Evolutionary conservation across 2,113 vertebrate species (phyloP), one percentile per base, ranked within the genome.

Genomic region (Percina caprodes): DNA sequence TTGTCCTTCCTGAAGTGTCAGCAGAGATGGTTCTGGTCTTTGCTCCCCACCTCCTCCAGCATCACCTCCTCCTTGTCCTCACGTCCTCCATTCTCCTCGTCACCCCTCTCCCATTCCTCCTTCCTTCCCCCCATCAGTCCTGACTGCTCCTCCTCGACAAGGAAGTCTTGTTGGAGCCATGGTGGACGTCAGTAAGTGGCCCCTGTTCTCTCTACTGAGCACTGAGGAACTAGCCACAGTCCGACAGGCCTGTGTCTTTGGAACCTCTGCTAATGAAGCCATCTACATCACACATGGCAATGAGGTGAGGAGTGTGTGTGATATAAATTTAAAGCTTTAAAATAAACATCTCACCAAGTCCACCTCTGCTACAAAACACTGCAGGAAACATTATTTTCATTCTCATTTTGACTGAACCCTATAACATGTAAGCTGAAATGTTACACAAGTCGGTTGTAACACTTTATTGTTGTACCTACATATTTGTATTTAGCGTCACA

Each of bases 111-210:
- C 42, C 6, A 7, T 71, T 11, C 65, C 51, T 26, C 75, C 80
- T 7, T 51, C 72, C 55, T 75, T 77, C 70, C 59, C 74, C 13
- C 51, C 0, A 1, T 59, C 78, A 26, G 45, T 39, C 26, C 70
- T 90, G 51, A 85, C 69, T 73, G 46, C 75, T 42, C 67, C 83
- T 39, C 77, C 68, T 6, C 61, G 24, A 19, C 55, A 24, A 4
- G 59, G 15, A 24, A 54, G 74, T 66, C 54, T 48, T 13, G 21
- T 59, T 0, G 85, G 73, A 73, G 89, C 62, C 91, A 98, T 97
- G 97, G 96, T 97, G 92, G 98, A 99, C 82, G 95, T 98, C 62
- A 96, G 96, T 58, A 98, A 98, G 87, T 99, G 98, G 98, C 96
- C 97, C 2, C 95, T 99, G 76, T 99, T 99, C 79, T 96, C 96